Percentiles rank a stretch among this genome's conserved stretches.
Evolutionary conservation across 64 coral and sea anemone genomes (phyloP).

Genomic region (Pocillopora verrucosa): DNA sequence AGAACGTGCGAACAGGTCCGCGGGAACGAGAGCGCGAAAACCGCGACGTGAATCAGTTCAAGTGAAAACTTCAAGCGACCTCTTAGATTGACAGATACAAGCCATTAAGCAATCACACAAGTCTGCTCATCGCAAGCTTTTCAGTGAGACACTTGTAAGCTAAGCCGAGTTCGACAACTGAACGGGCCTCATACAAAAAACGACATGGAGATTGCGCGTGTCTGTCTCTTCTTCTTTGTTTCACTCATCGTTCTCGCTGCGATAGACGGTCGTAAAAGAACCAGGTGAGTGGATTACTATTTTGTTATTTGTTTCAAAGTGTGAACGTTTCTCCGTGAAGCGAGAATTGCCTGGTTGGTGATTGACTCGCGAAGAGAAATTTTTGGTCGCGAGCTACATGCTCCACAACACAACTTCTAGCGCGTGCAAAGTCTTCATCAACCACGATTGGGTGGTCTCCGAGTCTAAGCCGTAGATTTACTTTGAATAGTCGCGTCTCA

Average conservation of each 20-base stretch:
- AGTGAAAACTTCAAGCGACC: constrained; percentile 11
- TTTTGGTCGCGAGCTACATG: not conserved
- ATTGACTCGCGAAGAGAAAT: not conserved
- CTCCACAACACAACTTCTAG: not conserved
- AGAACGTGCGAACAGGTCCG: constrained; percentile 44
- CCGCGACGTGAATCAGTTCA: not conserved
- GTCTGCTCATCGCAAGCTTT: not conserved
- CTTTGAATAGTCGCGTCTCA: not conserved
- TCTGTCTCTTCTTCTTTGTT: not conserved
- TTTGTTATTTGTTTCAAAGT: constrained; percentile 26
- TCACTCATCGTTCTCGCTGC: not conserved
- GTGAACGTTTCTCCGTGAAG: constrained; percentile 17
- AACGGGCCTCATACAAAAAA: constrained; percentile 12
- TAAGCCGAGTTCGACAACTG: constrained; percentile 2
- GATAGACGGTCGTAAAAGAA: not conserved
- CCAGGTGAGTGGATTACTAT: not conserved
- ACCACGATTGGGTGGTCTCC: not conserved
- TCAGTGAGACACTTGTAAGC: constrained; percentile 2
- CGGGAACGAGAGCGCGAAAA: not conserved
- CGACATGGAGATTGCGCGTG: not conserved
- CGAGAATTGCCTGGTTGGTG: constrained; percentile 3
- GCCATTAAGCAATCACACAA: constrained; percentile 44
- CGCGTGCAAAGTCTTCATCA: not conserved
- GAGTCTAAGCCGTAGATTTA: not conserved
- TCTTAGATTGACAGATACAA: constrained; percentile 57